Conservation (phyloP, 1,140 invertebrate genomes). For the Drosophila nigrodunni region DNA sequence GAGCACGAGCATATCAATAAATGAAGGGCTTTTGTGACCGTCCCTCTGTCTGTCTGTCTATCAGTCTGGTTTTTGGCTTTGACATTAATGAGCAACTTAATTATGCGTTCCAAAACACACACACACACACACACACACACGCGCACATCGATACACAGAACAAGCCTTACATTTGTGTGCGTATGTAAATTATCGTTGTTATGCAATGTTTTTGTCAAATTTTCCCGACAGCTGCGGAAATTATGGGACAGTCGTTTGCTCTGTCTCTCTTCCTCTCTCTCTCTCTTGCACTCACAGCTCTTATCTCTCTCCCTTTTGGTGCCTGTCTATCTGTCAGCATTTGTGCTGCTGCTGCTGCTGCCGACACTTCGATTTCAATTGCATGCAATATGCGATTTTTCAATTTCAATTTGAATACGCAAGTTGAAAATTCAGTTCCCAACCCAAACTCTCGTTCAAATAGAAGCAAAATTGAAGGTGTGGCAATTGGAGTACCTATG, state of each 20-base stretch:
- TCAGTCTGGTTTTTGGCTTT: conserved; percentile 45
- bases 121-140: conserved; percentile 14
- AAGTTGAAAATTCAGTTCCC: conserved; percentile 4
- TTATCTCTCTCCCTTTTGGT: not conserved
- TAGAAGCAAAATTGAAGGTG: not conserved
- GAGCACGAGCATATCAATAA: conserved; percentile 64
- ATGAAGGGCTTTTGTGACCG: conserved; percentile 24
- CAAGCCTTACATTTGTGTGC: conserved; percentile 1
- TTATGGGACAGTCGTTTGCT: not conserved
- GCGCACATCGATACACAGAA: not conserved
- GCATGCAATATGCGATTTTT: conserved; percentile 80
- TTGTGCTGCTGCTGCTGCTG: conserved; percentile 51
- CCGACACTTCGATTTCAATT: conserved; percentile 81
- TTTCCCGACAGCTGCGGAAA: conserved; percentile 34
- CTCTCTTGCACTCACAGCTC: not conserved
- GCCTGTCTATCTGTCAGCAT: conserved; percentile 24
- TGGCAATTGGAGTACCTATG: not conserved
- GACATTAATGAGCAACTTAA: conserved; percentile 78
- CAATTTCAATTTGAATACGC: conserved; percentile 80
- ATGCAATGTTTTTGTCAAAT: conserved; percentile 64
- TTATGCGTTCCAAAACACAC: conserved; percentile 54
- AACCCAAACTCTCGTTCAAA: not conserved
- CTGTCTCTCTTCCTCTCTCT: not conserved
- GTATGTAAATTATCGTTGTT: conserved; percentile 45
- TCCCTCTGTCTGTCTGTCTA: conserved; percentile 11